phyloP scores from a whole-genome alignment of 2,797 vertebrate species.

The Mionectes olivaceus region DNA sequence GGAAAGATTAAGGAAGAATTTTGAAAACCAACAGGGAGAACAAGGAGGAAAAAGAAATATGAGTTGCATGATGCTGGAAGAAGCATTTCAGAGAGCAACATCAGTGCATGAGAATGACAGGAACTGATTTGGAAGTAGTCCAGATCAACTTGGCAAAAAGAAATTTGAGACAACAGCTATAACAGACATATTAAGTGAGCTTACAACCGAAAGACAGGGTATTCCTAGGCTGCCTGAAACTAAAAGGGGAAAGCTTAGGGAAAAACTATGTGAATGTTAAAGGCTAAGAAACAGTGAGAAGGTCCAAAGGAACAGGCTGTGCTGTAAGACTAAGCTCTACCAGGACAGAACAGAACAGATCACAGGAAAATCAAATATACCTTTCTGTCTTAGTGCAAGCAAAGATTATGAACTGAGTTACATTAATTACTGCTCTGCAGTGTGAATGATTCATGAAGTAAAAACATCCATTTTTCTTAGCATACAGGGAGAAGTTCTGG shows the following conservation, averaged over 20 bases:
- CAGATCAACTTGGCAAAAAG: neutral
- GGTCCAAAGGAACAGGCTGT: neutral
- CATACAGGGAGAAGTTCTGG: neutral
- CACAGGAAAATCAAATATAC: conserved; percentile 24
- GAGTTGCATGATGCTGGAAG: neutral
- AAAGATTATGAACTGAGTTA: conserved; percentile 18
- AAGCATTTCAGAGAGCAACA: neutral
- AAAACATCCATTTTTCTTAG: conserved; percentile 42
- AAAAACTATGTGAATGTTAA: neutral
- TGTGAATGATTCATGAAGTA: conserved; percentile 62
- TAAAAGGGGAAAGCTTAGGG: neutral
- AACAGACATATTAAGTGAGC: neutral
- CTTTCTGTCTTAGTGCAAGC: conserved; percentile 51
- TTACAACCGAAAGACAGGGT: neutral
- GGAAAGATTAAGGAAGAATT: neutral
- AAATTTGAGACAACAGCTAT: neutral
- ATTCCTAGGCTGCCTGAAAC: neutral
- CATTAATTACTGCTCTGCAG: conserved; percentile 39
- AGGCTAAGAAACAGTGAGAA: neutral
- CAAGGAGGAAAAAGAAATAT: neutral
- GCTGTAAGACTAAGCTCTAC: neutral
- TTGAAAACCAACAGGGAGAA: neutral
- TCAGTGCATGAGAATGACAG: neutral
- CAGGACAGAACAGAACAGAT: neutral
- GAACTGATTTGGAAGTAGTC: neutral